Evolutionary conservation across 2,888 invertebrate genomes (phyloP).

Genomic region (Azorinus chamasolen): DNA sequence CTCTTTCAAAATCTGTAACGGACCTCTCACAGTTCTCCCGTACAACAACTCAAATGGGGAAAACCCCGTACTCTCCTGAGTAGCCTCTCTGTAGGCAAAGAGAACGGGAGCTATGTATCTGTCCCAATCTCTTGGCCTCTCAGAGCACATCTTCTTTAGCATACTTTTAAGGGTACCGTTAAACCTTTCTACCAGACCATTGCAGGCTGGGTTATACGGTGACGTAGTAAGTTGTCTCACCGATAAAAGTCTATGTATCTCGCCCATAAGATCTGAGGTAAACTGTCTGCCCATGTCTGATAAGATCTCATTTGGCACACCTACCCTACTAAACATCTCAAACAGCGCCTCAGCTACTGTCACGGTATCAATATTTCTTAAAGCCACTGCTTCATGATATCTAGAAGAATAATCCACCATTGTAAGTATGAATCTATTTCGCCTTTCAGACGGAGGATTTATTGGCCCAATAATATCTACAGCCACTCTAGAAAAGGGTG

Average conservation of each 20-base stretch:
- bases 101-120: conserved; percentile 47
- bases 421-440: conserved; percentile 61
- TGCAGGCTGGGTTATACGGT: conserved; percentile 57
- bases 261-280: conserved; percentile 56
- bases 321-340: conserved; percentile 54
- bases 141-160: conserved; percentile 39
- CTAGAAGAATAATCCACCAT: conserved; percentile 63
- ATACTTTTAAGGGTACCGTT: conserved; percentile 62
- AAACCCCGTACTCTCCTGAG: conserved; percentile 55
- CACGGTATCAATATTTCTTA: conserved; percentile 56
- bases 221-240: conserved; percentile 50
- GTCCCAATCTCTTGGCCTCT: conserved; percentile 63
- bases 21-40: conserved; percentile 60
- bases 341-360: conserved; percentile 64
- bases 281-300: conserved; percentile 67
- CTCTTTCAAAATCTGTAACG: conserved; percentile 49
- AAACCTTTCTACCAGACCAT: conserved; percentile 59
- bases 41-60: conserved; percentile 65
- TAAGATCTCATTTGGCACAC: conserved; percentile 64
- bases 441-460: conserved; percentile 38
- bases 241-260: conserved; percentile 34
- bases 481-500: conserved; percentile 12
- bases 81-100: conserved; percentile 64
- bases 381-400: conserved; percentile 64
- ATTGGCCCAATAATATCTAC: conserved; percentile 56